A percentile compares a stretch with the other conserved stretches of the same genome.
These are phyloP conservation scores for Epinotia brunnichana DNA, from an alignment of 2,888 invertebrate genomes.

Conservation along the genomic window DNA sequence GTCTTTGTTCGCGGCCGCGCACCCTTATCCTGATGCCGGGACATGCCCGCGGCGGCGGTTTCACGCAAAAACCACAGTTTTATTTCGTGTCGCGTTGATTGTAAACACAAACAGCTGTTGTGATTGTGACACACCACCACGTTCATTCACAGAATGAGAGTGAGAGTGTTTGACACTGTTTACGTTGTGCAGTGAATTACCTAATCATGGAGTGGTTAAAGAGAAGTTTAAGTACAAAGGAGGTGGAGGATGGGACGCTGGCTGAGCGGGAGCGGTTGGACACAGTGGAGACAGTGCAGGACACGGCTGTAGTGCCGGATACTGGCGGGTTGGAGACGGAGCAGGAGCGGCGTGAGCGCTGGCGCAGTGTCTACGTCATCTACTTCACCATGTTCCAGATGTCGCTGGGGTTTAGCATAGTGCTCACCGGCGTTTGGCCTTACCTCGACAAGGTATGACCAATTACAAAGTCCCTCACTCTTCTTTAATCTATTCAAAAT, in stretches of 20 bases:
- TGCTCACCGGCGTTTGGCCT: constrained; percentile 94
- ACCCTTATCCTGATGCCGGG: neutral
- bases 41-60: neutral
- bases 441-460: constrained; percentile 90
- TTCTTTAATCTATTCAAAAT: too few relatives aligned
- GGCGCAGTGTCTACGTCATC: constrained; percentile 91
- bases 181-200: constrained; percentile 12
- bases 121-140: constrained; percentile 1
- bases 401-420: constrained; percentile 94
- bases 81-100: neutral
- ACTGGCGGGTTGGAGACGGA: constrained; percentile 84
- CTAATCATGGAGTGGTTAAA: constrained; percentile 66
- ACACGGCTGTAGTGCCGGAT: constrained; percentile 19
- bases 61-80: neutral
- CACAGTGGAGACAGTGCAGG: constrained; percentile 13
- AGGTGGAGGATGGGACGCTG: constrained; percentile 38
- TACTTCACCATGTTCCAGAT: constrained; percentile 96
- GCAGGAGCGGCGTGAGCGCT: constrained; percentile 87
- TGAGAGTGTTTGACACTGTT: constrained; percentile 28
- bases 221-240: constrained; percentile 56
- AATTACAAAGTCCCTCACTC: neutral
- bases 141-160: constrained; percentile 31
- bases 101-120: constrained; percentile 22
- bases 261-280: constrained; percentile 30
- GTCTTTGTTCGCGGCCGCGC: constrained; percentile 20